These are phyloP conservation scores for Selene dorsalis DNA, from an alignment of 2,797 vertebrate genomes.

Conservation along the genomic window DNA sequence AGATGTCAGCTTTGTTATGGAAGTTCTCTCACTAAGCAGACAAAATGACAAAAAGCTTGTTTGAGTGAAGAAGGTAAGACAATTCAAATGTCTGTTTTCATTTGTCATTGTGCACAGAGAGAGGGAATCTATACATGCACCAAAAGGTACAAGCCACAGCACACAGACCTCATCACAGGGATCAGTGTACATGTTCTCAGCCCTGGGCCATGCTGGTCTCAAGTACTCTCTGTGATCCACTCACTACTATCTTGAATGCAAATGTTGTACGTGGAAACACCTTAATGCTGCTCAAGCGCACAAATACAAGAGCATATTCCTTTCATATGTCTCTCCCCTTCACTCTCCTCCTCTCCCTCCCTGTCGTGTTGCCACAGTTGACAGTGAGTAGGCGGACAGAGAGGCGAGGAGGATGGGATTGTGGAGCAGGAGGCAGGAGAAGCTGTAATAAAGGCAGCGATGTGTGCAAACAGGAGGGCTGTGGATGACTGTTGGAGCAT, in stretches of 20 bases:
- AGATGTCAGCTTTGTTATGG: background rate
- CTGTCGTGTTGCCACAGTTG: constrained; percentile 32
- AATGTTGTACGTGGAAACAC: constrained; percentile 20
- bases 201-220: background rate
- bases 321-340: background rate
- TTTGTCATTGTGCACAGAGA: background rate
- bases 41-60: background rate
- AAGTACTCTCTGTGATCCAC: constrained; percentile 1
- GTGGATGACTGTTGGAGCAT: background rate
- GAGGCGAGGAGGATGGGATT: constrained; percentile 49
- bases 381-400: constrained; percentile 44
- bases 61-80: background rate
- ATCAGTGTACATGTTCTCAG: background rate
- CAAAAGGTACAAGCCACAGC: constrained; percentile 1
- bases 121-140: background rate
- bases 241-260: constrained; percentile 1
- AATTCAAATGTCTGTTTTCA: background rate
- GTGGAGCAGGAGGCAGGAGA: constrained; percentile 9
- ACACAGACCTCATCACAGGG: background rate
- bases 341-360: background rate
- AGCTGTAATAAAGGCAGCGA: constrained; percentile 13
- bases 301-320: constrained; percentile 9
- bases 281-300: constrained; percentile 5
- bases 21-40: background rate
- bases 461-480: background rate